Evolutionary conservation across 2,113 vertebrate genomes (phyloP).

Genomic region (Pavo muticus): DNA sequence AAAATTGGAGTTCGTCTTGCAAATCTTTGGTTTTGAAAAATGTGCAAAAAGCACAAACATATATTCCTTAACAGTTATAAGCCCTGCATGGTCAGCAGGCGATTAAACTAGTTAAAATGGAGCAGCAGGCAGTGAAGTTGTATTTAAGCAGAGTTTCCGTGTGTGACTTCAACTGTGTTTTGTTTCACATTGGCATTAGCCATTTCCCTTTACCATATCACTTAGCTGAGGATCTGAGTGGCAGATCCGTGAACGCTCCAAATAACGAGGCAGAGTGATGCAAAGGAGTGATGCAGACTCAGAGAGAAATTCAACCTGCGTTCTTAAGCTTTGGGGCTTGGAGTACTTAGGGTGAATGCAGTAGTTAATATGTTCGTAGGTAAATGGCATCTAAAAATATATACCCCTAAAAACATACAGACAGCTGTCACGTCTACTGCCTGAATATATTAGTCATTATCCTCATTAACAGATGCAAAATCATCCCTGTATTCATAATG

Average conservation of each 20-base stretch:
- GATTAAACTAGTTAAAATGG: conserved; percentile 58
- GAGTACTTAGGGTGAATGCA: conserved; percentile 65
- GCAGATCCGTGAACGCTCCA: conserved; percentile 66
- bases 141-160: neutral
- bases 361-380: conserved; percentile 70
- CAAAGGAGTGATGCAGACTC: conserved; percentile 62
- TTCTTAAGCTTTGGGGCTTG: conserved; percentile 48
- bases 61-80: conserved; percentile 32
- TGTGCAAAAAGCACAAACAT: neutral
- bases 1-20: conserved; percentile 79
- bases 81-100: conserved; percentile 33
- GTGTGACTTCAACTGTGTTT: conserved; percentile 52
- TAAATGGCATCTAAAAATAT: conserved; percentile 80
- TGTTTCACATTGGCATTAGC: conserved; percentile 63
- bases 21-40: conserved; percentile 73
- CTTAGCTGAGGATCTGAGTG: conserved; percentile 65
- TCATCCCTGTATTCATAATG: conserved; percentile 76
- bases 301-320: conserved; percentile 63
- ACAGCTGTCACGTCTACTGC: conserved; percentile 79
- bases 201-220: conserved; percentile 51
- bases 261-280: conserved; percentile 72
- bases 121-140: neutral
- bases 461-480: conserved; percentile 77
- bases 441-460: conserved; percentile 81
- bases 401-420: conserved; percentile 76